Evolutionary conservation across 2,113 vertebrate species (phyloP).

Genomic region (Ceratotherium simum): DNA sequence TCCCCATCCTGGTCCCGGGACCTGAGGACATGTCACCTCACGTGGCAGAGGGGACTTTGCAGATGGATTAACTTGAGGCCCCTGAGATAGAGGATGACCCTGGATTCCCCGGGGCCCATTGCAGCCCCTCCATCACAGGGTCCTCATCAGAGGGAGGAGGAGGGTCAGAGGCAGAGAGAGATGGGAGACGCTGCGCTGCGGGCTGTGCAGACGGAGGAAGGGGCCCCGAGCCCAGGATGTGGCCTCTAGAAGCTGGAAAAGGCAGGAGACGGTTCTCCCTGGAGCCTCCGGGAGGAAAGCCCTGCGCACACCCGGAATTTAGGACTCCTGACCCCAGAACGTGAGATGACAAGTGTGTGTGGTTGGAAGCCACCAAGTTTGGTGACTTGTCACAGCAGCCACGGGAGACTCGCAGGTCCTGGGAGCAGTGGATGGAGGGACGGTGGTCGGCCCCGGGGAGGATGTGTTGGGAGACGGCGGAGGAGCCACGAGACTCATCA

Average conservation of each 20-base stretch:
- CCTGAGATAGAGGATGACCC: neutral
- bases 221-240: neutral
- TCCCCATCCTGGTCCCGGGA: neutral
- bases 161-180: neutral
- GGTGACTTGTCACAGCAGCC: neutral
- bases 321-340: neutral
- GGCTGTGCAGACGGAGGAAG: neutral
- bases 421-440: neutral
- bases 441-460: rapidly evolving
- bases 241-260: neutral
- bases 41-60: neutral
- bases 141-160: neutral
- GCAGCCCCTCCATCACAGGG: neutral
- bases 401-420: neutral
- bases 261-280: neutral
- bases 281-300: neutral
- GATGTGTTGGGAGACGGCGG: no score
- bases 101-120: rapidly evolving
- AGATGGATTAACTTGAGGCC: neutral
- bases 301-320: neutral
- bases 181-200: neutral
- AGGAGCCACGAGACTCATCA: rapidly evolving
- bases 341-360: neutral
- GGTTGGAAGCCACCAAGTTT: neutral
- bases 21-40: neutral